Conservation (phyloP, 2,888 invertebrate species). For the Leptopilina myrica region DNA sequence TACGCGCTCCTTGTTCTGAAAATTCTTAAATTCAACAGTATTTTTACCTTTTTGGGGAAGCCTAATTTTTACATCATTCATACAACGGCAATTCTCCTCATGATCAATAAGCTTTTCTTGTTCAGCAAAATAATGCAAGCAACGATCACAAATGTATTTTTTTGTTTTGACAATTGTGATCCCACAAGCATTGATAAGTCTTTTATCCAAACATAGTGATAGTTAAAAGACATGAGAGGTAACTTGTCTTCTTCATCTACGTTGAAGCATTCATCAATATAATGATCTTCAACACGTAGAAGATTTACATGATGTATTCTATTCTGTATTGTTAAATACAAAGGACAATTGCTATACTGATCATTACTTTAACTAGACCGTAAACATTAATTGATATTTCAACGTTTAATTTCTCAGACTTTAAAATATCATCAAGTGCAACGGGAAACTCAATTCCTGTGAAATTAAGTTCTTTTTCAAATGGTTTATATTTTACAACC, state of each 20-base stretch:
- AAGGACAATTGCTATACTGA: not conserved
- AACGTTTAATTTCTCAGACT: not conserved
- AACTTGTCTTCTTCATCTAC: not conserved
- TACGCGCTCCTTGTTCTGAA: not conserved
- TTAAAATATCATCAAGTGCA: not conserved
- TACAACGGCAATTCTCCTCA: not conserved
- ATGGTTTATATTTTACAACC: not conserved
- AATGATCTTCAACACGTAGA: not conserved
- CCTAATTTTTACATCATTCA: not conserved
- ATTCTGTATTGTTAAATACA: conserved; percentile 30
- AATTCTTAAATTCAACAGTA: not conserved
- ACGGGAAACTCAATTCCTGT: too few species aligned
- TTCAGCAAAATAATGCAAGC: too few species aligned
- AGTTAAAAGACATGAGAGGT: too few species aligned
- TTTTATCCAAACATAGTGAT: too few species aligned
- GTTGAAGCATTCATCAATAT: not conserved
- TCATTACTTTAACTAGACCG: conserved; percentile 22
- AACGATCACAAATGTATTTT: too few species aligned
- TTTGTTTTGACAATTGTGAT: too few species aligned
- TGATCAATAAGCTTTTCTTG: not conserved
- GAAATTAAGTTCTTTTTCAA: too few species aligned
- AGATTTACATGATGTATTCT: conserved; percentile 39
- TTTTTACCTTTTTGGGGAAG: not conserved
- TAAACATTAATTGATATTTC: conserved; percentile 40
- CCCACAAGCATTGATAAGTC: too few species aligned